Evolutionary conservation across 1,140 invertebrate genomes (phyloP), one percentile per base, ranked within the genome.

Genomic region (Yoshiicerus persimilis): DNA sequence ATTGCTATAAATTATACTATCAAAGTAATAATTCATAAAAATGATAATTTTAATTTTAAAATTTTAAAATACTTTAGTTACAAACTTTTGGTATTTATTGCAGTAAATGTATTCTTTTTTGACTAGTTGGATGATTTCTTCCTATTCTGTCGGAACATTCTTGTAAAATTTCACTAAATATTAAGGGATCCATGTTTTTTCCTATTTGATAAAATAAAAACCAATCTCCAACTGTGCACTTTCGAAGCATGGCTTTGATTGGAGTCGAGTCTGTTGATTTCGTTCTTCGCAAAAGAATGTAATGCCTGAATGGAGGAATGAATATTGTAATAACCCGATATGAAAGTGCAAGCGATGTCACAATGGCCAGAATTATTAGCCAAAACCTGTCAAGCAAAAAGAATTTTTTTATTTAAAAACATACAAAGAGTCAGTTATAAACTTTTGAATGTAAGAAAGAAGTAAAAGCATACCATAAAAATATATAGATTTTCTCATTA

Each of bases 401-500:
- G 13, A 27, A 23, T 25, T n/a, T n/a, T n/a, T n/a, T n/a, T n/a
- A n/a, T n/a, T n/a, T n/a, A n/a, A n/a, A n/a, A n/a, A n/a, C n/a
- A n/a, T n/a, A n/a, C n/a, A n/a, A n/a, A n/a, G n/a, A n/a, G n/a
- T n/a, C n/a, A n/a, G n/a, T n/a, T n/a, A n/a, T n/a, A n/a, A n/a
- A n/a, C n/a, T n/a, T n/a, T n/a, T n/a, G n/a, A n/a, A n/a, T n/a
- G n/a, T n/a, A n/a, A n/a, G n/a, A 25, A 23, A 4, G 1, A 13
- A 36, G 8, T 23, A 9, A 16, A 36, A 36, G 0, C 30, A 4
- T 93, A 93, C 93, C 93, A 93, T 13, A 93, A 88, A 83, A 92
- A 87, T 13, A 93, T 91, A 90, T 93, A 93, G 64, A 93, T 92
- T 89, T 93, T 93, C 89, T 93, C 93, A 88, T 93, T 93, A 84